A percentile compares a stretch with the other conserved stretches of the same genome.
These are phyloP conservation scores for Pycnonotus jocosus DNA, from an alignment of 2,113 vertebrate genomes.

Conservation along the genomic window DNA sequence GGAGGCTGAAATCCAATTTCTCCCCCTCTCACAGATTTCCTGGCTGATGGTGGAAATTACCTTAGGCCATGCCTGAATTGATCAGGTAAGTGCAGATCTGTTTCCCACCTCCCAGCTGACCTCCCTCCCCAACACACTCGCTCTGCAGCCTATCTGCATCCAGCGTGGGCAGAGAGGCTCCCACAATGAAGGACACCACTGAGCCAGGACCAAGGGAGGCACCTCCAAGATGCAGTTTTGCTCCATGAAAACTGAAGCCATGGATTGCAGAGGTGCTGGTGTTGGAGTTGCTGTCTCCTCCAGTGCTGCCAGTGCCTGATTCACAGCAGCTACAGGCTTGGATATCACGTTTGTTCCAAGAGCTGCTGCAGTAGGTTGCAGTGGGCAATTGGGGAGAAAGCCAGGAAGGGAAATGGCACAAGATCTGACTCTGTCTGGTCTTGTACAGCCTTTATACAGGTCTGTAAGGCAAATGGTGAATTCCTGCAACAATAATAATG, in stretches of 20 bases:
- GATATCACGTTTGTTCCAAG: accelerated
- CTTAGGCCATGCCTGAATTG: not conserved
- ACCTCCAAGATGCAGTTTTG: not conserved
- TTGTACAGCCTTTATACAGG: not conserved
- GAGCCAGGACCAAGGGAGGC: not conserved
- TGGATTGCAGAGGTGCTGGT: not conserved
- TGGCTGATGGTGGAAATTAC: not conserved
- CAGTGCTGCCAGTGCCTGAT: accelerated
- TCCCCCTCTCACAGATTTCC: not conserved
- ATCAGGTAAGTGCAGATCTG: not conserved
- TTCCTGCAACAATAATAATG: not conserved
- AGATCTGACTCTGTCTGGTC: not conserved
- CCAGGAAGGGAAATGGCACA: not conserved
- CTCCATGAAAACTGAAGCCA: not conserved
- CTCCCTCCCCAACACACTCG: not conserved
- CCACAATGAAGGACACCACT: accelerated
- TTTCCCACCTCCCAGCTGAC: not conserved
- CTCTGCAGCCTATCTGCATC: accelerated
- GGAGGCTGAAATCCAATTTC: not conserved
- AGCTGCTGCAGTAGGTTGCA: not conserved
- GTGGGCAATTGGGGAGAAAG: not conserved
- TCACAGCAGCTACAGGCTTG: not conserved
- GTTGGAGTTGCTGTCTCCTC: not conserved
- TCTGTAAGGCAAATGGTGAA: not conserved
- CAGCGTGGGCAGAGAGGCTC: not conserved